Base-by-base conservation (phyloP, 2,888 invertebrate genomes). In the Drosophila austrosaltans region DNA sequence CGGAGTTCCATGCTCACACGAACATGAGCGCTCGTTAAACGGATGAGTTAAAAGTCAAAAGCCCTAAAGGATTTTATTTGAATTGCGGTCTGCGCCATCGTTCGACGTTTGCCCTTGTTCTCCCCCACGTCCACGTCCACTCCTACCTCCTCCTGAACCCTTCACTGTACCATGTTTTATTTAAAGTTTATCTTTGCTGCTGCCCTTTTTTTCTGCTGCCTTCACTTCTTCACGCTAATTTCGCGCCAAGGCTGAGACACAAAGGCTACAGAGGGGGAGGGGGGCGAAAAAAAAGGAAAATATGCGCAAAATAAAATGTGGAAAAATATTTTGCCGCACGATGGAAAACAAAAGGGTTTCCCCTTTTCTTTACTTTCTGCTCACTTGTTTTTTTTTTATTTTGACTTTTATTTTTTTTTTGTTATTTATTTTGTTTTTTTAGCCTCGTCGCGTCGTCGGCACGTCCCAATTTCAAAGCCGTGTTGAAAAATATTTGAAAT, bases 21-120 rank as follows among this genome's bases (percentile, higher is more conserved):
- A 82, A 88, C 88, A 81, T 77, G 87, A 79, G 71, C 84, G 82
- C 84, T 85, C 86, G 89, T 89, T 82, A 81, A 90, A 85, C 82
- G 84, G 78, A 89, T 82, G 82, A 90, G 90, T 87, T 87, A 90
- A 90, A 90, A 90, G 89, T 90, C 90, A 90, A 90, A 90, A 89
- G 90, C 90, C 90, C 90, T 88, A 82, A 90, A 90, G 89, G 89
- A 90, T 90, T 90, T 90, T 87, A 87, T 90, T 90, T 79, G 86
- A 90, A 90, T 90, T 87, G 87, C 83, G 86, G 87, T 85, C 83
- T 87, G 77, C 60, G 79, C 77, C 70, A 76, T 48, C 78, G 79
- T 85, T 87, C 79, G 83, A 77, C 81, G 78, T 78, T 78, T 81
- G 70, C 66, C 72, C 48, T 72, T 16, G 30, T 61, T 32, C 69